Evolutionary conservation across 2,888 invertebrate genomes (phyloP).

Genomic region (Conus canariensis): DNA sequence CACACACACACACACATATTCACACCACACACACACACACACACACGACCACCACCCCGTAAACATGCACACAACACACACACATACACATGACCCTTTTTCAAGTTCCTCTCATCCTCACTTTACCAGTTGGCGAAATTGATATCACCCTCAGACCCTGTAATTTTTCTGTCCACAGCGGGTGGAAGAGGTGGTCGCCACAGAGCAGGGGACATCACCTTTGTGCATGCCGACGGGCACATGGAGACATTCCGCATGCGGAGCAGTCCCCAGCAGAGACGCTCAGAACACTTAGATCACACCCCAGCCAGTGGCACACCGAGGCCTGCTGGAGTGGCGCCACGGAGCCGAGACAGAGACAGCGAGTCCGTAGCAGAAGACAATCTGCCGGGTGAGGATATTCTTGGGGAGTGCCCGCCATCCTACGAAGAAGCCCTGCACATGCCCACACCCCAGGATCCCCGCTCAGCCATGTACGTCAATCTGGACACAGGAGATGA

Average conservation of each 20-base stretch:
- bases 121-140: too few relatives aligned
- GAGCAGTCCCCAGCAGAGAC: constrained; percentile 13
- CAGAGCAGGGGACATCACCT: constrained; percentile 43
- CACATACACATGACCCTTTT: too few relatives aligned
- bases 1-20: too few relatives aligned
- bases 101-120: too few relatives aligned
- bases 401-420: constrained; percentile 44
- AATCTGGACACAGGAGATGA: constrained; percentile 17
- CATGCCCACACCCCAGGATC: constrained; percentile 41
- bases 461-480: constrained; percentile 16
- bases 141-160: not conserved
- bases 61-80: too few relatives aligned
- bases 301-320: not conserved
- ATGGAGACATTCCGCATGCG: constrained; percentile 47
- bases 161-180: not conserved
- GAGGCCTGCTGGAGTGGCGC: not conserved
- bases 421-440: constrained; percentile 51
- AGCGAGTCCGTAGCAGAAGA: constrained; percentile 13
- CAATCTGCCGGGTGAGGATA: not conserved
- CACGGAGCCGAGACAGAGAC: not conserved
- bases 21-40: too few relatives aligned
- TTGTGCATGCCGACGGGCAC: constrained; percentile 49
- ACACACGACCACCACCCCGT: too few relatives aligned
- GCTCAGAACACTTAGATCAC: not conserved
- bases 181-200: not conserved